Conservation (phyloP, 1,140 invertebrate species). For the Dermatophagoides farinae region DNA sequence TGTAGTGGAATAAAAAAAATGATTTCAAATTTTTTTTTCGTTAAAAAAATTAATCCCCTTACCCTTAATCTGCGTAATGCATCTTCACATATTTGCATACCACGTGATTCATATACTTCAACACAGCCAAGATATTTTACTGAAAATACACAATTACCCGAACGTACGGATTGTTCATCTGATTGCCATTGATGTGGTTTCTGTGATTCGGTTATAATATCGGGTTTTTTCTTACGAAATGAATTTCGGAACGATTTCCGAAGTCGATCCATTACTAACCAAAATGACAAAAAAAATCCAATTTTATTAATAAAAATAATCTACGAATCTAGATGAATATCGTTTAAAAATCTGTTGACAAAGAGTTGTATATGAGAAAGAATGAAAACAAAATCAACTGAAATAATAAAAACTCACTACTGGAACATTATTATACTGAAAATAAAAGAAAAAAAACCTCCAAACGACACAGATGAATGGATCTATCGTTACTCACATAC, state of each 20-base stretch:
- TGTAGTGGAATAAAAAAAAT: conserved; percentile 29
- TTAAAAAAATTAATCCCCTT: conserved; percentile 25
- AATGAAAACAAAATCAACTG: too few relatives aligned
- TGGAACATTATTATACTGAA: too few relatives aligned
- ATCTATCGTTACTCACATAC: not conserved
- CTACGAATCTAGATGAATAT: too few relatives aligned
- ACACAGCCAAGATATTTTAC: conserved; percentile 98
- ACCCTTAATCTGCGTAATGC: conserved; percentile 80
- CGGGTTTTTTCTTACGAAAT: conserved; percentile 54
- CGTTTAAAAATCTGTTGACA: too few relatives aligned
- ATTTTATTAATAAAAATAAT: too few relatives aligned
- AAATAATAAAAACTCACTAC: too few relatives aligned
- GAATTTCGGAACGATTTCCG: conserved; percentile 76
- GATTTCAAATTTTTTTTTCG: not conserved
- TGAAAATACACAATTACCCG: conserved; percentile 85
- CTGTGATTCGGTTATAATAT: conserved; percentile 57
- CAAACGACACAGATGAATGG: not conserved
- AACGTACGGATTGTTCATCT: conserved; percentile 83
- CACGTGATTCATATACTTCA: conserved; percentile 94
- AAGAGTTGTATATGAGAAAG: too few relatives aligned
- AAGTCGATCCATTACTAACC: conserved; percentile 55
- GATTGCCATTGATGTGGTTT: conserved; percentile 94
- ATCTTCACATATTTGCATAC: conserved; percentile 98
- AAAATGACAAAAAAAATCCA: not conserved
- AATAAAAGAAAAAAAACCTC: not conserved